phyloP scores from a whole-genome alignment of 2,888 invertebrate species.

The Campoplex capitator region DNA sequence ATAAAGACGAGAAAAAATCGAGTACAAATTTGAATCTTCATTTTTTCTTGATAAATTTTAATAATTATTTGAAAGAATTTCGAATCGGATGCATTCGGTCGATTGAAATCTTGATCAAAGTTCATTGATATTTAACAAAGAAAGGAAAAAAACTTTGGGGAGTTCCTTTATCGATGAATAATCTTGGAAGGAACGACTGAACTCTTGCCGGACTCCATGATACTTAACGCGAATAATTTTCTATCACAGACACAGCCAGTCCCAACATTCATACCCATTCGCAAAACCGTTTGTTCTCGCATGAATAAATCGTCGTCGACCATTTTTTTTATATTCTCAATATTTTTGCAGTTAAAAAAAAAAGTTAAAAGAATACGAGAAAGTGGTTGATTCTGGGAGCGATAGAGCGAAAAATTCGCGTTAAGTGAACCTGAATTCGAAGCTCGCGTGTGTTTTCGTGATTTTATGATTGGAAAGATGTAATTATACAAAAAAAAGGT shows the following conservation, averaged over 20 bases:
- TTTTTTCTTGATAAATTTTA: too few species aligned
- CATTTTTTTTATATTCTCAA: background rate
- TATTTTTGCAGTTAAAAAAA: background rate
- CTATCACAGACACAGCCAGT: constrained; percentile 24
- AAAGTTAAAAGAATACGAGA: background rate
- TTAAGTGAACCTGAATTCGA: constrained; percentile 28
- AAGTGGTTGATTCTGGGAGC: background rate
- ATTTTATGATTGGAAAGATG: background rate
- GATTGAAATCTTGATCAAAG: constrained; percentile 1
- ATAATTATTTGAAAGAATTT: background rate
- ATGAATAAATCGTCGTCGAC: constrained; percentile 17
- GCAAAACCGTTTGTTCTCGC: background rate
- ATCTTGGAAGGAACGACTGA: constrained; percentile 71
- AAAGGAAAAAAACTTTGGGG: background rate
- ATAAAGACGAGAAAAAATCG: background rate
- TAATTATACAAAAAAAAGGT: background rate
- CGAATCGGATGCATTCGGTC: background rate
- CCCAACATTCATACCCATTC: constrained; percentile 67
- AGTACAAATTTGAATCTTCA: background rate
- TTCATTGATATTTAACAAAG: background rate
- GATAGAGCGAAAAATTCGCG: background rate
- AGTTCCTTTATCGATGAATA: constrained; percentile 69
- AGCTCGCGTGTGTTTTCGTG: background rate
- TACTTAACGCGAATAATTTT: constrained; percentile 23
- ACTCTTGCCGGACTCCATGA: constrained; percentile 68